phyloP scores from a whole-genome alignment of 1,140 invertebrate genomes.

The Drosophila persimilis region DNA sequence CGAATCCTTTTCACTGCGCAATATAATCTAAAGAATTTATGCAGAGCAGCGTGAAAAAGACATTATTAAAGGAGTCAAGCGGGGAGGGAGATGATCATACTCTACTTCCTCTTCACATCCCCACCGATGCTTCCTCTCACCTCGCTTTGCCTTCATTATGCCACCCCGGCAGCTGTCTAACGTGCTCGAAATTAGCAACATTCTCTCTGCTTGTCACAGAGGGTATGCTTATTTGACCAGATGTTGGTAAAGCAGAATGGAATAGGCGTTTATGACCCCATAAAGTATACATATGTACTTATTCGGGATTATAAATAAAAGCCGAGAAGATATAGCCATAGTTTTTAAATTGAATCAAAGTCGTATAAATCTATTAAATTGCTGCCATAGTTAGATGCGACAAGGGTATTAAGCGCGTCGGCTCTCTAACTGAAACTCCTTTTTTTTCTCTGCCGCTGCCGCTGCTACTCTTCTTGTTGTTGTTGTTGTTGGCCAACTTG shows the following conservation, averaged over 20 bases:
- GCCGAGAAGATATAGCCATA: too few species aligned
- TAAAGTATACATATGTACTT: too few species aligned
- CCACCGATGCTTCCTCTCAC: slow-evolving; percentile 2
- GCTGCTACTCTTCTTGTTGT: slow-evolving; percentile 18
- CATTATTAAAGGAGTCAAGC: slow-evolving; percentile 26
- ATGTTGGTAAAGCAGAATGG: too few species aligned
- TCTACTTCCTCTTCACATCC: slow-evolving; percentile 1
- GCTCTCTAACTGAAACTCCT: too few species aligned
- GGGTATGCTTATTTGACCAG: too few species aligned
- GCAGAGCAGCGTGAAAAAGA: slow-evolving; percentile 62
- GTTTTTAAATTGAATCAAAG: too few species aligned
- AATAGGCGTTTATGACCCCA: too few species aligned
- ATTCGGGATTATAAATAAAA: too few species aligned
- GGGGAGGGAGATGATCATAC: background rate
- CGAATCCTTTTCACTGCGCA: slow-evolving; percentile 76
- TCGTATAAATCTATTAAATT: too few species aligned
- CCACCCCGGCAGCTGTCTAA: slow-evolving; percentile 43
- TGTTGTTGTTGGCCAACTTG: slow-evolving; percentile 41
- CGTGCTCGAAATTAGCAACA: slow-evolving; percentile 72
- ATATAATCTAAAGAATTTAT: slow-evolving; percentile 78
- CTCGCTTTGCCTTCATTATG: slow-evolving; percentile 17
- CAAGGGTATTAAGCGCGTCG: too few species aligned
- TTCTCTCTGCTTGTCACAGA: slow-evolving; percentile 6
- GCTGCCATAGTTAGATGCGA: too few species aligned
- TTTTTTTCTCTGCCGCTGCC: too few species aligned